Base-by-base conservation (phyloP, 2,797 vertebrate genomes). In the Alfaro cultratus region DNA sequence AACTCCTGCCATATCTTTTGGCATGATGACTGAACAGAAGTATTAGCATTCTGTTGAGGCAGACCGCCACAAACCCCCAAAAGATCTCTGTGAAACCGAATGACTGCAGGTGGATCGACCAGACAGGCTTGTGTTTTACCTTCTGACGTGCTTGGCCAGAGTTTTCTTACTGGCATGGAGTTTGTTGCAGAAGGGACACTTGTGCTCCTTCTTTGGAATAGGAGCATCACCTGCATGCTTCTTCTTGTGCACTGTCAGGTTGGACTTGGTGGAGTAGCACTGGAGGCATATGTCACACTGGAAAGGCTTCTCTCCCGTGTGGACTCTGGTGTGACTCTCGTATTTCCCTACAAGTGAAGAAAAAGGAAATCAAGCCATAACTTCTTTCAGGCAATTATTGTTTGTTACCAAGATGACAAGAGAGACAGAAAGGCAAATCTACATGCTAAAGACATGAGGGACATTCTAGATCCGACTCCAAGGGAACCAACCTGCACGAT, bases 141-240 rank as follows among this genome's bases (percentile, higher is more conserved):
- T 97, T 89, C 96, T 97, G 67, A 99, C 96, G 0, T 99, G 99
- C 89, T 98, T 99, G 1, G 96, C 95, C 79, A 99, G 95, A 4
- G 98, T 99, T 93, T 99, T 99, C 92, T 96, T 99, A 95, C 97
- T 99, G 64, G 99, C 98, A 39, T 99, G 98, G 21, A 99, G 96
- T 89, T 98, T 99, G 92, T 95, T 97, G 88, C 99, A 99, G 86
- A 97, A 97, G 43, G 97, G 97, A 88, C 99, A 99, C 87, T 97
- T 97, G 94, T 99, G 98, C 47, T 99, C 98, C 92, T 99, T 99
- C 91, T 96, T 97, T 89, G 96, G 97, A 86, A 98, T 95, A 39
- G 97, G 96, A 0, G 94, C 93, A 11, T 98, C 96, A 18, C 88
- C 93, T 70, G 94, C 93, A 83, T 99, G 98, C 80, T 98, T 98